A percentile compares a stretch with the other conserved stretches of the same genome.
These are phyloP conservation scores for Tetrao urogallus DNA, from an alignment of 2,113 vertebrate genomes.

Conservation along the genomic window DNA sequence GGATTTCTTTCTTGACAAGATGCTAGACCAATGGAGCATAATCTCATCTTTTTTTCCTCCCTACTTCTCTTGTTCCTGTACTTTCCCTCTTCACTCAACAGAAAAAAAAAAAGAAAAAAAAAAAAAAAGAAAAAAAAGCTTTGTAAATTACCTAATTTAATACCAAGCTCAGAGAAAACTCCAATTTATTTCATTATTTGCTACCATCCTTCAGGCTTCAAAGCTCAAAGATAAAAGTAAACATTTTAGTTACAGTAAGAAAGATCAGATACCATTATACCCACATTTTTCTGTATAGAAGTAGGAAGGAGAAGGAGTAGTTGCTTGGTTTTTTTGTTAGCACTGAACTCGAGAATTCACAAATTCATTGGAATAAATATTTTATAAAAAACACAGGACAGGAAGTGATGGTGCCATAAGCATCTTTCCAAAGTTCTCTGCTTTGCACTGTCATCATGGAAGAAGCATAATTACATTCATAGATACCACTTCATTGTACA, in stretches of 20 bases:
- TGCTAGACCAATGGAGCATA: not conserved
- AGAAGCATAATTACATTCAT: not conserved
- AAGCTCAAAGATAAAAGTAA: not conserved
- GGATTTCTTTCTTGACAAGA: slow-evolving; percentile 4
- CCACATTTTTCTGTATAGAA: not conserved
- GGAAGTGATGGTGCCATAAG: accelerated
- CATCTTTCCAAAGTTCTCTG: not conserved
- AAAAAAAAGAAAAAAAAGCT: no score
- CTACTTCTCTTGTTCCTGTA: not conserved
- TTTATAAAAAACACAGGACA: not conserved
- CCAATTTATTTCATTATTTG: not conserved
- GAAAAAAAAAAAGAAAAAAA: not conserved
- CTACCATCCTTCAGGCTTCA: not conserved
- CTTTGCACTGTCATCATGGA: not conserved
- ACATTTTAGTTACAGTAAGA: not conserved
- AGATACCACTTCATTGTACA: not conserved
- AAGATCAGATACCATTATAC: not conserved
- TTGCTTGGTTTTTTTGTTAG: not conserved
- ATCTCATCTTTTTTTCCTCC: accelerated
- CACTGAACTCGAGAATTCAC: not conserved
- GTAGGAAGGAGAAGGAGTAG: not conserved
- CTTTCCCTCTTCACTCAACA: not conserved
- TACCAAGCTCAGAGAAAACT: not conserved
- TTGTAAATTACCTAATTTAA: not conserved
- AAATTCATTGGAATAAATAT: not conserved